Percentiles rank a stretch among this genome's conserved stretches.
Conservation (phyloP, 2,113 vertebrate species). For the human region GRCh38 chr5:57475501-57476000, state of each 20-base stretch:
- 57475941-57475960: neutral
- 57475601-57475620: too few relatives aligned
- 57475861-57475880: neutral
- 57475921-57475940: neutral
- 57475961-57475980: neutral
- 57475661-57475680: too few relatives aligned
- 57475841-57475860: neutral
- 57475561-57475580: too few relatives aligned
- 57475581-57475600: too few relatives aligned
- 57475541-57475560: too few relatives aligned
- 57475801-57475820: neutral
- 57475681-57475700: too few relatives aligned
- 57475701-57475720: too few relatives aligned
- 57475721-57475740: neutral
- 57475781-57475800: neutral
- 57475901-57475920: neutral
- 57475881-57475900: neutral
- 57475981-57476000: neutral
- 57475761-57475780: constrained; percentile 4
- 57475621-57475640: too few relatives aligned
- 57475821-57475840: neutral
- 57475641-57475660: too few relatives aligned
- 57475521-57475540: too few relatives aligned
- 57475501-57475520: too few relatives aligned
- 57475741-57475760: neutral